Percentiles rank a stretch among this genome's conserved stretches.
These are phyloP conservation scores for Chloroclystis v-ata DNA, from an alignment of 2,888 invertebrate genomes.

Conservation along the genomic window DNA sequence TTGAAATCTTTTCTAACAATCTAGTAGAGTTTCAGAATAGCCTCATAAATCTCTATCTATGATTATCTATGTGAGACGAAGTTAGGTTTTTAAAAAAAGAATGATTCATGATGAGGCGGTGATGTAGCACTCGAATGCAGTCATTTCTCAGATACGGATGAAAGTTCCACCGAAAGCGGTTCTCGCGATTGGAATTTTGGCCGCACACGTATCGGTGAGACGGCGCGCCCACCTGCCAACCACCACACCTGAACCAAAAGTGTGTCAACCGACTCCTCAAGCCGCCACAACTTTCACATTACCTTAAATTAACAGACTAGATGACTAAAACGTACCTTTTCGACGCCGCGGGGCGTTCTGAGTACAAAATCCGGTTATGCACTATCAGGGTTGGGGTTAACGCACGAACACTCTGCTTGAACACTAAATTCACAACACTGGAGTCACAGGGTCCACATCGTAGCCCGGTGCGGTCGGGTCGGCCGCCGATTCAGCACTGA, in stretches of 20 bases:
- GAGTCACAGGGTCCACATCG: slow-evolving; percentile 67
- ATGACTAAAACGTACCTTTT: slow-evolving; percentile 58
- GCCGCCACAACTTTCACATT: slow-evolving; percentile 75
- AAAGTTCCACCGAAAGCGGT: slow-evolving; percentile 73
- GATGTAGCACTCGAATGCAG: neutral
- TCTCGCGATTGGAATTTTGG: slow-evolving; percentile 72
- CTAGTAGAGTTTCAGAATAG: slow-evolving; percentile 37
- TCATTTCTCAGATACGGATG: slow-evolving; percentile 40
- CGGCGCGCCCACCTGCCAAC: slow-evolving; percentile 71
- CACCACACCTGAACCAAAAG: slow-evolving; percentile 73
- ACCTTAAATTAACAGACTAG: slow-evolving; percentile 69
- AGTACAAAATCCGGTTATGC: slow-evolving; percentile 70
- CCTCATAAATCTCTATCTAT: too few species aligned
- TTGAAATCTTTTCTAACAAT: slow-evolving; percentile 69
- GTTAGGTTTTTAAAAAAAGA: neutral
- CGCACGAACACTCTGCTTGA: slow-evolving; percentile 70
- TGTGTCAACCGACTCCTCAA: slow-evolving; percentile 72
- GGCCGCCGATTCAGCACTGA: slow-evolving; percentile 74
- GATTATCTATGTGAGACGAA: too few species aligned
- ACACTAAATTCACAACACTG: slow-evolving; percentile 71
- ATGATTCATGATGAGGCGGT: neutral
- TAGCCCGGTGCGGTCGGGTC: slow-evolving; percentile 67
- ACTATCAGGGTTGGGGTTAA: slow-evolving; percentile 75
- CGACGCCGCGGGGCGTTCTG: slow-evolving; percentile 63
- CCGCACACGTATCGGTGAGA: slow-evolving; percentile 59